Conservation (phyloP, 1,140 invertebrate species). For the Drosophila lini region DNA sequence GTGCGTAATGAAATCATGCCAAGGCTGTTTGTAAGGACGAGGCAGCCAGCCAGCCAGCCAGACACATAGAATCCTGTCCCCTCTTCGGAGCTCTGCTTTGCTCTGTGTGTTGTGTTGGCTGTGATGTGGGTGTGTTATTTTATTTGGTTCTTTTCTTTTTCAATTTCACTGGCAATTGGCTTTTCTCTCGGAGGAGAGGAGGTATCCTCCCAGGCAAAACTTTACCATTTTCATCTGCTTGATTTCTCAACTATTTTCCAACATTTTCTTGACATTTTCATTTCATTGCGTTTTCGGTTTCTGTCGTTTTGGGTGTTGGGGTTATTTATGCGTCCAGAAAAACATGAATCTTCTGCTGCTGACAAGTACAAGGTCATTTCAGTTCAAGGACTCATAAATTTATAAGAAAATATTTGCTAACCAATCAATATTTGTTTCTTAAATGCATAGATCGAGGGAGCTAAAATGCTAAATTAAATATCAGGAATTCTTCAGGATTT, state of each 20-base stretch:
- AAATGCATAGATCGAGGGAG: not conserved
- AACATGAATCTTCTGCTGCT: conserved; percentile 53
- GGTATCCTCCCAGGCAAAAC: conserved; percentile 21
- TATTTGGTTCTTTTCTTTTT: conserved; percentile 24
- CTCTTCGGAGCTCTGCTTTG: not conserved
- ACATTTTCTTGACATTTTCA: conserved; percentile 63
- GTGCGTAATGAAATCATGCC: conserved; percentile 78
- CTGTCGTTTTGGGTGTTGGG: conserved; percentile 12
- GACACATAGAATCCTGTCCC: conserved; percentile 21
- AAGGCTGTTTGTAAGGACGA: conserved; percentile 62
- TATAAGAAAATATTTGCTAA: not conserved
- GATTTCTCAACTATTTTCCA: conserved; percentile 47
- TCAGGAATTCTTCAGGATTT: not conserved
- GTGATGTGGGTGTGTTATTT: conserved; percentile 9
- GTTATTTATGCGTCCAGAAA: conserved; percentile 33
- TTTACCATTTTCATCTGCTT: conserved; percentile 18
- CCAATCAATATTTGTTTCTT: not conserved
- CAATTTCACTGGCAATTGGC: conserved; percentile 70
- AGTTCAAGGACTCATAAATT: not conserved
- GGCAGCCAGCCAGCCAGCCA: conserved; percentile 9
- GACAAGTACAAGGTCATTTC: conserved; percentile 46
- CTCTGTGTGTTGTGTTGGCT: not conserved
- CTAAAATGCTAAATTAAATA: too few relatives aligned
- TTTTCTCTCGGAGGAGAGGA: conserved; percentile 7
- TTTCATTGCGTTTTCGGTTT: conserved; percentile 34